These are phyloP conservation scores for Cataglyphis cursor DNA, from an alignment of 2,888 invertebrate species.

Conservation along the genomic window DNA sequence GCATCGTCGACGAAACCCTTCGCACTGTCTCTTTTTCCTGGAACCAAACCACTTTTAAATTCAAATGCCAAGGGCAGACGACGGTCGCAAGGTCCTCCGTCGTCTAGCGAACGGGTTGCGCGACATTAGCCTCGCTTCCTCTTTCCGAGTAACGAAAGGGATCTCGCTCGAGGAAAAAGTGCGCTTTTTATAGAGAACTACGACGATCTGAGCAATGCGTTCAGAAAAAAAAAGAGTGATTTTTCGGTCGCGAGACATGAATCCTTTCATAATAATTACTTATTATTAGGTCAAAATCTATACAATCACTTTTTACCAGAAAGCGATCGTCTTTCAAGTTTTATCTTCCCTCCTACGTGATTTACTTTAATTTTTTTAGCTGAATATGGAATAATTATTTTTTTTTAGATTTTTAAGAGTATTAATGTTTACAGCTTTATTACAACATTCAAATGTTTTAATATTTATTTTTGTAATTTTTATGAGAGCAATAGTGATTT, in stretches of 20 bases:
- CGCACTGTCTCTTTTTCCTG: slow-evolving; percentile 45
- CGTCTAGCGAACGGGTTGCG: slow-evolving; percentile 66
- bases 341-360: neutral
- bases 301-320: neutral
- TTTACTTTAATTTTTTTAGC: too few species aligned
- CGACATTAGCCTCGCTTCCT: slow-evolving; percentile 71
- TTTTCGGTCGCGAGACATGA: neutral
- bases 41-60: slow-evolving; percentile 68
- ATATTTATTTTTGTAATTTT: neutral
- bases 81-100: slow-evolving; percentile 56
- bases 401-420: too few species aligned
- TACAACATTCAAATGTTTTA: neutral
- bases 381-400: too few species aligned
- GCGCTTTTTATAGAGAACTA: slow-evolving; percentile 25
- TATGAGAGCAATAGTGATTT: neutral
- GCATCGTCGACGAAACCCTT: slow-evolving; percentile 55
- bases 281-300: neutral
- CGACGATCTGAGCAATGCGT: neutral
- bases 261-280: neutral
- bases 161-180: slow-evolving; percentile 41
- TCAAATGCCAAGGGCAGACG: slow-evolving; percentile 73
- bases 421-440: too few species aligned
- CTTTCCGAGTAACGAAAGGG: slow-evolving; percentile 45
- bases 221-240: neutral
- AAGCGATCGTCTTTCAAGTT: neutral